Base-by-base conservation (phyloP, 2,888 invertebrate genomes). In the Autographa pulchrina region DNA sequence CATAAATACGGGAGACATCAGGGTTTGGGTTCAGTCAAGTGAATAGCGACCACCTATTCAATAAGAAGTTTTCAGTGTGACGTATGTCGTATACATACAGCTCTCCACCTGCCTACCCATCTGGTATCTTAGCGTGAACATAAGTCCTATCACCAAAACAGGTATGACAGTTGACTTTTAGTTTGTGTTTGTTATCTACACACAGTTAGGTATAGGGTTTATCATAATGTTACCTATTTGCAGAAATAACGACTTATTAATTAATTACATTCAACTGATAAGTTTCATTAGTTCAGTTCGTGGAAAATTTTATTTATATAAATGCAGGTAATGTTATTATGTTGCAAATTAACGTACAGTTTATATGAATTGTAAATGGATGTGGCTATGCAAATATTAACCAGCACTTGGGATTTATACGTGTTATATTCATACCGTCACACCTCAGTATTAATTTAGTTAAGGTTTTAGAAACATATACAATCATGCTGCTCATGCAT, bases 201-300 rank as follows among this genome's bases (percentile, higher is more conserved):
- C 11, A 25, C 54, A 13, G 13, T 56, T 56, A 20, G 54, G 54
- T 56, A 56, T 56, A 56, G 13, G 25, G 9, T 13, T 56, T 56
- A 56, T 56, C 54, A 56, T n/a, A n/a, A 48, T 25, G 14, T 25
- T 25, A 56, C 54, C 20, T 56, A 56, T 56, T 56, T 56, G 54
- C 20, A 56, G 54, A 56, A 56, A 11, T 25, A 25, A 13, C 13
- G 54, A 13, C 54, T 56, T 25, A 56, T 25, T 56, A 56, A 56
- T 25, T 56, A 56, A 56, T 54, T 56, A 56, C 48, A 48, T 48
- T 56, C 25, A 25, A 56, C 54, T 25, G 54, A 56, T 56, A 56
- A 56, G 4, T 20, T 25, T 56, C 25, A 56, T 20, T 56, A 56
- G 54, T 25, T 56, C 54, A 56, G 11, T 56, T 56, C 20, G 25